Base-by-base conservation (phyloP, 2,113 vertebrate species). In the Origma solitaria region DNA sequence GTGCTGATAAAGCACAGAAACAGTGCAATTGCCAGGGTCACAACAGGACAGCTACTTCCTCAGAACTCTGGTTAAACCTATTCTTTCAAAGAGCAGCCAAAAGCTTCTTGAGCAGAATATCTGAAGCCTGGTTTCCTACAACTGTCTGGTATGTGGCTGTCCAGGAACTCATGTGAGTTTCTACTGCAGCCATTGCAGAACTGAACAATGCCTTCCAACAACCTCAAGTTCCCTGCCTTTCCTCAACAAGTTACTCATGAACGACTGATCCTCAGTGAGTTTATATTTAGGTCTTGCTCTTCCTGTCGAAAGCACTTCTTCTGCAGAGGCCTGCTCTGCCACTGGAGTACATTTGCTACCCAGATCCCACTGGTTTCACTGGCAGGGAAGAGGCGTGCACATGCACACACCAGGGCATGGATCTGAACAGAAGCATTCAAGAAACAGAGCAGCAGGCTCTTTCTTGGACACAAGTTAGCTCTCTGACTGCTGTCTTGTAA, bases 321-420 rank as follows among this genome's bases (percentile, higher is more conserved):
- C 35, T 53, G 27, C 83, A 95, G 44, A 56, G 31, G 40, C 2
- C 14, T 35, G 20, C 75, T 89, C 33, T 72, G 44, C 25, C 28
- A 40, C 25, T 64, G 10, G 25, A 31, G 4, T 37, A 4, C 27
- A 27, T 35, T 68, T 82, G 11, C 14, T 58, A 51, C 35, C 25
- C 7, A 3, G 23, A 83, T 14, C 28, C 51, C n/a, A 11, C 4
- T 12, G 35, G 10, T 54, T 83, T 80, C 35, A 10, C 13, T 44
- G 16, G 11, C 20, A 58, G 44, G 13, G 28, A 35, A 53, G 27
- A 80, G 11, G 11, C 0, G 0, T 13, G 9, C 12, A 69, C 6
- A 8, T 1, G 2, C 16, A 70, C 22, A 16, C 30, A 30, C 24
- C 4, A 9, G 40, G 35, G 35, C 50, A 75, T 7, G 24, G 22